Base-by-base conservation (phyloP, 2,888 invertebrate genomes). In the Lycaena phlaeas region DNA sequence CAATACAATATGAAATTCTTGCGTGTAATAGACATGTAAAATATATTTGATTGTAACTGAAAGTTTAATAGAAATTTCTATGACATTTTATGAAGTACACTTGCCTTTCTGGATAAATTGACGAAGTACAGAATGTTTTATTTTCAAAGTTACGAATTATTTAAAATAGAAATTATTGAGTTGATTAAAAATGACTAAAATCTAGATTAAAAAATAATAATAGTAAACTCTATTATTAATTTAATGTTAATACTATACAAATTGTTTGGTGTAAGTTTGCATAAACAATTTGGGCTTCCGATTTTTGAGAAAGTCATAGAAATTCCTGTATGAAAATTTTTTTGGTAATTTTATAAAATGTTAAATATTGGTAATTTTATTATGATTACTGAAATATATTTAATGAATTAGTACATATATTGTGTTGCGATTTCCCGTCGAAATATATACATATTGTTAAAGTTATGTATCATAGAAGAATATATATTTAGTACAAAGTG, bases 401-500 rank as follows among this genome's bases (percentile, higher is more conserved):
- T n/a, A n/a, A 18, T 5, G 18, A 18, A 18, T 4, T 18, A 18
- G 22, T 22, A 22, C 9, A 7, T 41, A 43, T 25, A 29, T 43
- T 46, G 43, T 36, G 18, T 46, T 45, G 29, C 39, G n/a, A 45
- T 43, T 40, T 31, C 40, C 28, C 26, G 38, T 42, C 18, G n/a
- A 36, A 10, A 4, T 30, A 49, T 59, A 56, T 61, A 64, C 57
- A 55, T 60, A 59, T 56, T 66, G 70, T 73, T 70, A 60, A 68
- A 61, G 53, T 53, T 52, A 48, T 51, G 60, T 61, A n/a, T n/a
- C n/a, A n/a, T n/a, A n/a, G n/a, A n/a, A 58, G 53, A 27, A 18
- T 61, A 59, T 52, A 51, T 68, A 67, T 63, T 44, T 64, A 64
- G 65, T 67, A 64, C 63, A 68, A 68, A 52, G 47, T 44, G 56